Evolutionary conservation across 2,113 vertebrate species (phyloP).

Genomic region (Benitochromis conjunctus): DNA sequence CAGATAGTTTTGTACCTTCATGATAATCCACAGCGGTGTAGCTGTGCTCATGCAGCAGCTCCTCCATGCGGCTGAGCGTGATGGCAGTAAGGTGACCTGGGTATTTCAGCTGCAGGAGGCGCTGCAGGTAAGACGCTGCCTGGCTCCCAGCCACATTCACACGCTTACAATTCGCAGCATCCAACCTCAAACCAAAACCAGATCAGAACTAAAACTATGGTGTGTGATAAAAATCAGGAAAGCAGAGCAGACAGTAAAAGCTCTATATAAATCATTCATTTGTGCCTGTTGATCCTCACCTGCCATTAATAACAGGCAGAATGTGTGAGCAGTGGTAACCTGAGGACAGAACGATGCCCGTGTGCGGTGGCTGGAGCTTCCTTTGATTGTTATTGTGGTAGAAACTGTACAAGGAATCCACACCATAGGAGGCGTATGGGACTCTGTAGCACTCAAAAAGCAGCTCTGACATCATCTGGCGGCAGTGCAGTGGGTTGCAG

Average conservation of each 20-base stretch:
- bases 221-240: background rate
- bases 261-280: background rate
- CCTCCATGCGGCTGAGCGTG: constrained; percentile 93
- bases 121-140: constrained; percentile 87
- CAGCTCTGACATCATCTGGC: constrained; percentile 85
- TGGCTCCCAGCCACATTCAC: constrained; percentile 93
- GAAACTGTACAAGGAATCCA: constrained; percentile 92
- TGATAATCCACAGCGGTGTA: constrained; percentile 87
- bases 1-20: constrained; percentile 71
- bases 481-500: constrained; percentile 78
- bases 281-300: constrained; percentile 68
- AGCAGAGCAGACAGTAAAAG: background rate
- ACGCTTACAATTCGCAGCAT: constrained; percentile 88
- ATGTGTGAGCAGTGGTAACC: constrained; percentile 94
- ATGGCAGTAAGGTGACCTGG: constrained; percentile 88
- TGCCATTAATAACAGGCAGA: constrained; percentile 88
- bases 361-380: constrained; percentile 59
- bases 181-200: constrained; percentile 73
- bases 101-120: constrained; percentile 95
- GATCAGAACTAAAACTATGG: background rate
- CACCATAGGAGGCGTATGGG: constrained; percentile 87
- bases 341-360: constrained; percentile 86
- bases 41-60: constrained; percentile 92
- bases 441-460: constrained; percentile 93
- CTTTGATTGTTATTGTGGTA: constrained; percentile 75